Conservation (phyloP, 2,888 invertebrate species). For the Dorcus hopei region DNA sequence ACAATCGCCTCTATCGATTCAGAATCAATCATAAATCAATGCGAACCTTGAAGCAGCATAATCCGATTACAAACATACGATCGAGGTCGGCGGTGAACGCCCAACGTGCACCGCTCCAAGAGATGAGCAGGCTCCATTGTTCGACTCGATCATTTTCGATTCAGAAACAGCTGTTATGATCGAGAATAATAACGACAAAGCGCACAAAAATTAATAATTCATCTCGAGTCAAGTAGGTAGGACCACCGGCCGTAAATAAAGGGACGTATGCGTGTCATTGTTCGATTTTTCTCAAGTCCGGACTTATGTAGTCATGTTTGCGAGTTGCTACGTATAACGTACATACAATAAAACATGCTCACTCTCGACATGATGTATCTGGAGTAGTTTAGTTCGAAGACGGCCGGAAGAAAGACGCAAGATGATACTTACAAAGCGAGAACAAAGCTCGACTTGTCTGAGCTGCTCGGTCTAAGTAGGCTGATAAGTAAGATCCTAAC, state of each 20-base stretch:
- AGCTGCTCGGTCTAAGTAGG: constrained; percentile 1
- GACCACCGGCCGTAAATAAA: background rate
- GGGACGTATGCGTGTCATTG: background rate
- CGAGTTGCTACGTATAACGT: no score
- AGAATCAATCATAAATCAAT: constrained; percentile 29
- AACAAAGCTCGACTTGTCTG: background rate
- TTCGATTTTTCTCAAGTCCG: no score
- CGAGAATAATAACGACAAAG: constrained; percentile 1
- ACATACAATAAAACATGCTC: background rate
- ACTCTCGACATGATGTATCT: background rate
- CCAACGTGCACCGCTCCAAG: constrained; percentile 3
- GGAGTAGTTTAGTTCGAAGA: background rate
- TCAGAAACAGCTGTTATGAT: background rate
- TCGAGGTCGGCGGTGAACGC: constrained; percentile 25
- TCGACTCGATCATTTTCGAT: background rate
- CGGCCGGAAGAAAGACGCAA: background rate
- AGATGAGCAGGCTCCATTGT: constrained; percentile 8
- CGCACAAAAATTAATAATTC: background rate
- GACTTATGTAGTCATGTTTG: no score
- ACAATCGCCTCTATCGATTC: constrained; percentile 23
- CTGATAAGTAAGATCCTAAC: background rate
- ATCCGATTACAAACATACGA: constrained; percentile 31
- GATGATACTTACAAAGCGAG: background rate
- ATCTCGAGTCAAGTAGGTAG: constrained; percentile 1
- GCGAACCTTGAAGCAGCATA: constrained; percentile 33